Evolutionary conservation across 2,113 vertebrate species (phyloP).

Genomic region (Peucedramus taeniatus): DNA sequence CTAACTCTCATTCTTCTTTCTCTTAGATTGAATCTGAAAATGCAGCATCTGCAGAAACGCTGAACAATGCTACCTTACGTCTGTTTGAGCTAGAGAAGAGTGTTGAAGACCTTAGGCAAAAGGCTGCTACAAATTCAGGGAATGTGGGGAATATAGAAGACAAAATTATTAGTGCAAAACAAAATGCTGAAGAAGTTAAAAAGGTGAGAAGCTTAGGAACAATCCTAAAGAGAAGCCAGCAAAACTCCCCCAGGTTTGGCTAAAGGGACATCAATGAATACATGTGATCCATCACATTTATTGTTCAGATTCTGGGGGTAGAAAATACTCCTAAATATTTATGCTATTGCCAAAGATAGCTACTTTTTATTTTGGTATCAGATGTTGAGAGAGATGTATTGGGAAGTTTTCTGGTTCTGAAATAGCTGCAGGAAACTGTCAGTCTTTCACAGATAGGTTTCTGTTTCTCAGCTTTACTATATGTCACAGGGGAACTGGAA

Average conservation of each 20-base stretch:
- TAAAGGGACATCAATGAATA: background rate
- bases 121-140: conserved; percentile 73
- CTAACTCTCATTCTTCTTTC: background rate
- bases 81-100: conserved; percentile 82
- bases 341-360: background rate
- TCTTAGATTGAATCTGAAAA: conserved; percentile 89
- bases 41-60: conserved; percentile 81
- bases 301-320: background rate
- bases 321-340: background rate
- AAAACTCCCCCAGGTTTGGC: background rate
- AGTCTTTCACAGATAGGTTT: background rate
- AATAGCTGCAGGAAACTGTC: background rate
- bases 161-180: conserved; percentile 68
- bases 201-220: conserved; percentile 70
- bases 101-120: conserved; percentile 79
- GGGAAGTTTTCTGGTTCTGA: background rate
- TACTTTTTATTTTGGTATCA: background rate
- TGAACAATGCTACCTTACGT: conserved; percentile 84
- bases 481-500: background rate
- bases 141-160: conserved; percentile 74
- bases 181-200: conserved; percentile 78
- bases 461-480: background rate
- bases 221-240: background rate
- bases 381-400: background rate
- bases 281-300: background rate